Evolutionary conservation across 2,113 vertebrate species (phyloP).

Genomic region (Serilophus lunatus): DNA sequence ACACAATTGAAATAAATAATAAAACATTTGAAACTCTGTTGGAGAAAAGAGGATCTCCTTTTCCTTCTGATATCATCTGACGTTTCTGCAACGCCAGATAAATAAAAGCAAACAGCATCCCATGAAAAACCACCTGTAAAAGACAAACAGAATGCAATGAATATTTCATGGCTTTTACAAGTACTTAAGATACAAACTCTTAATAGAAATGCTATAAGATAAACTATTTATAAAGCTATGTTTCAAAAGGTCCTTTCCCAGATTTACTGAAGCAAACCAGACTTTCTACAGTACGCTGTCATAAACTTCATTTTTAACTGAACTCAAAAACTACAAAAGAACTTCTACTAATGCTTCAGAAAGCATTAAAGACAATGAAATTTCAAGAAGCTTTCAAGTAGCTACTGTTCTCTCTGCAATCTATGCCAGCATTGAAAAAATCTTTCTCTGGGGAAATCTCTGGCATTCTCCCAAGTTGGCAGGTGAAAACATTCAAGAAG

Average conservation of each 20-base stretch:
- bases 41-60: conserved; percentile 90
- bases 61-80: conserved; percentile 88
- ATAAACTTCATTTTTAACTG: neutral
- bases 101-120: conserved; percentile 93
- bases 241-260: neutral
- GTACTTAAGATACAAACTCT: neutral
- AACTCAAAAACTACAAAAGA: neutral
- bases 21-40: conserved; percentile 87
- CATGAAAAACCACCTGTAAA: conserved; percentile 89
- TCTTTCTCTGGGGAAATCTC: neutral
- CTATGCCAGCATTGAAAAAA: neutral
- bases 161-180: neutral
- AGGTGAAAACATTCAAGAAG: neutral
- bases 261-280: neutral
- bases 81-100: conserved; percentile 91
- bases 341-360: neutral
- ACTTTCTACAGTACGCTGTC: neutral
- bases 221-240: neutral
- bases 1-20: conserved; percentile 87
- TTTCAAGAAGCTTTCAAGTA: neutral
- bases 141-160: neutral
- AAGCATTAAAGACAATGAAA: neutral
- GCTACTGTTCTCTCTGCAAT: neutral
- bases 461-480: neutral
- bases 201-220: neutral